Percentiles rank a stretch among this genome's conserved stretches.
Evolutionary conservation across 2,888 invertebrate genomes (phyloP).

Genomic region (Eupithecia insigniata): DNA sequence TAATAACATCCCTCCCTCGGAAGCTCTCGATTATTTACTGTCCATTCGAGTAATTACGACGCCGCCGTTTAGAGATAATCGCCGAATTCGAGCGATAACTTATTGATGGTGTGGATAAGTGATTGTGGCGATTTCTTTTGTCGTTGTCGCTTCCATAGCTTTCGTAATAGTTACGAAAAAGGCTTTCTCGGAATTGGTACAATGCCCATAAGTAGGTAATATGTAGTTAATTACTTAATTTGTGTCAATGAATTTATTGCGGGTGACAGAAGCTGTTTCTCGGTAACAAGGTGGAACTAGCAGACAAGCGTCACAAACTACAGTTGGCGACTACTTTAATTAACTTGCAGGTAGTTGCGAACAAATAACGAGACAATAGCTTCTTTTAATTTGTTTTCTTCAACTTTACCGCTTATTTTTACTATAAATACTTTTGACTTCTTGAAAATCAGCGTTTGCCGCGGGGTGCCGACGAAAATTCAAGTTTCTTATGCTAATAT

Average conservation of each 20-base stretch:
- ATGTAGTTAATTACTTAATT: not conserved
- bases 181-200: not conserved
- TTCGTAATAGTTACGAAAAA: not conserved
- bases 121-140: conserved; percentile 26
- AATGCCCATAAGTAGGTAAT: not conserved
- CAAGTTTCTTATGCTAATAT: conserved; percentile 11
- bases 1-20: conserved; percentile 17
- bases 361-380: conserved; percentile 21
- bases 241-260: not conserved
- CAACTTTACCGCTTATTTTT: conserved; percentile 15
- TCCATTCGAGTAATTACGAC: conserved; percentile 29
- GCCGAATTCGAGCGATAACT: conserved; percentile 20
- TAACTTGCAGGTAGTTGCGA: conserved; percentile 31
- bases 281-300: not conserved
- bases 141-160: conserved; percentile 11
- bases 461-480: not conserved
- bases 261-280: not conserved
- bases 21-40: conserved; percentile 23
- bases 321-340: conserved; percentile 29
- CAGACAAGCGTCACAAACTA: conserved; percentile 30
- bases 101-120: conserved; percentile 20
- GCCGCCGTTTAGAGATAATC: conserved; percentile 28
- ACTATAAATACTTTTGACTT: conserved; percentile 3
- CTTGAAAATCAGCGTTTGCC: not conserved
- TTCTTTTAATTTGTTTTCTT: conserved; percentile 30